Evolutionary conservation across 2,113 vertebrate species (phyloP), one percentile per base, ranked within the genome.

Genomic region (Pseudopodoces humilis): DNA sequence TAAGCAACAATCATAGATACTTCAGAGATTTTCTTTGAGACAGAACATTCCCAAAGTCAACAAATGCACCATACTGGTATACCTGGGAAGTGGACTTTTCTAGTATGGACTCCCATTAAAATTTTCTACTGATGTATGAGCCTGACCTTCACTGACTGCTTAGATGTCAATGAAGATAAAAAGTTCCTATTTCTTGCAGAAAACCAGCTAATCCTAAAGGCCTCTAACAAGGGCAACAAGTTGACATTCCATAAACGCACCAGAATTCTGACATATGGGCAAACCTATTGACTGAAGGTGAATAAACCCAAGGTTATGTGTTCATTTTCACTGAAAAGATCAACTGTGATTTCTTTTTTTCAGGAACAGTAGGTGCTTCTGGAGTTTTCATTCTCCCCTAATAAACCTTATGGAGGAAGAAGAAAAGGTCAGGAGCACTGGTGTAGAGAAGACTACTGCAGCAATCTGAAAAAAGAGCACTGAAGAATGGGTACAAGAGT

Each of bases 221-320:
- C 15, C 17, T 60, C 23, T 65, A 58, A 25, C 37, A 83, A 58
- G 19, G 41, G 21, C 28, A 87, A 41, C 13, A 31, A 49, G 10
- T 27, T 92, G 50, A 53, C 31, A 50, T 80, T 33, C 70, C 37
- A 30, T 30, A 76, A 88, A 92, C 2, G 11, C n/a, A 69, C 20
- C 1, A 39, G 39, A 39, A 1, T 43, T 43, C 35, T 58, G 49
- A 78, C 0, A 1, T 15, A 3, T 21, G 16, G 25, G 11, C 39
- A 86, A 89, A 71, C 4, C n/a, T 67, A 27, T 11, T 74, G 70
- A 63, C 18, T 35, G 55, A 62, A 86, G 50, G 20, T 22, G 25
- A 60, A 46, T 25, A 90, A 94, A 83, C 35, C 9, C 24, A 62
- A 85, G 46, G 62, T 52, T 92, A 70, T 83, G 37, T 0, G 1